Evolutionary conservation across 1,140 invertebrate genomes (phyloP).

Genomic region (Drosophila fuyamai): DNA sequence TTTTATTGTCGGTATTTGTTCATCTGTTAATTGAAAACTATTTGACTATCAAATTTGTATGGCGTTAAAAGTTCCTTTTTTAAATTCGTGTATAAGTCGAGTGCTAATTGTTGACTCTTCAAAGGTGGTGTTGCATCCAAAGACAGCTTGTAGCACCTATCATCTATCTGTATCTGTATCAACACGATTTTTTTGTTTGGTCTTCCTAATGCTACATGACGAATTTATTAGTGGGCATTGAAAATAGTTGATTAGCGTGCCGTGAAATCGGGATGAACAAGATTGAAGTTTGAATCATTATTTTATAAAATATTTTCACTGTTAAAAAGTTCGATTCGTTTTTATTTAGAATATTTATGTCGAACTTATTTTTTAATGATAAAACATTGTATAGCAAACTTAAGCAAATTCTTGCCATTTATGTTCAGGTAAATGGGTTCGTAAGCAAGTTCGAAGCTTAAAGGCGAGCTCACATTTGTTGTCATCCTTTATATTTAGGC

Average conservation of each 20-base stretch:
- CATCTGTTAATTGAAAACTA: conserved; percentile 74
- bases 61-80: conserved; percentile 47
- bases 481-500: not conserved
- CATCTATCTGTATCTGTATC: conserved; percentile 27
- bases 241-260: conserved; percentile 60
- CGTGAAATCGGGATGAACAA: conserved; percentile 21
- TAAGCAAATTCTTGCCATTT: not conserved
- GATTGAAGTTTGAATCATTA: not conserved
- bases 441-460: not conserved
- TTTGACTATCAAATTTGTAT: conserved; percentile 58
- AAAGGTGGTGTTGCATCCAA: conserved; percentile 28
- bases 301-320: no score
- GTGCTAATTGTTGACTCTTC: conserved; percentile 52
- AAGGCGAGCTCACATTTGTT: not conserved
- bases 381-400: not conserved
- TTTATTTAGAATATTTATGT: not conserved
- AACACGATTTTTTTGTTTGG: conserved; percentile 29
- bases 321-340: no score
- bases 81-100: conserved; percentile 55
- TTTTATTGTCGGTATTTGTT: conserved; percentile 56
- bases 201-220: conserved; percentile 58
- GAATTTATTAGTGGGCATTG: conserved; percentile 74
- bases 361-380: no score
- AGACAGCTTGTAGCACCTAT: conserved; percentile 17
- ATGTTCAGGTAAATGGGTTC: not conserved